phyloP scores from a whole-genome alignment of 2,888 invertebrate species.

The Bibio marci region DNA sequence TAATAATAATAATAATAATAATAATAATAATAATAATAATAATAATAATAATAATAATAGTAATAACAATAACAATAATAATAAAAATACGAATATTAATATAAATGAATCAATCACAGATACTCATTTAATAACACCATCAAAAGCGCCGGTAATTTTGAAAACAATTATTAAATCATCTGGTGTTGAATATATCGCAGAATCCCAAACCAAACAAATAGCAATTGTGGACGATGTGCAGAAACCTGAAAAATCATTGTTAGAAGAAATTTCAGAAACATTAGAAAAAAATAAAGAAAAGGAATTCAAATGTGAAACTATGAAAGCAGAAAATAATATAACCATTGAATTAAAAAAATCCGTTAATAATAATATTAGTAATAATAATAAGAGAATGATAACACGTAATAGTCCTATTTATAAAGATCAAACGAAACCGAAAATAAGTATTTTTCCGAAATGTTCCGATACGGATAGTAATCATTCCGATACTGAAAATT shows the following conservation, averaged over 20 bases:
- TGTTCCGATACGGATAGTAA: slow-evolving; percentile 40
- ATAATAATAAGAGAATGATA: slow-evolving; percentile 24
- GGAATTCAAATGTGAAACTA: slow-evolving; percentile 14
- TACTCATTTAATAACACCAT: too few relatives aligned
- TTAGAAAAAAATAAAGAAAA: slow-evolving; percentile 42
- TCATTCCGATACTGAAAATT: slow-evolving; percentile 39
- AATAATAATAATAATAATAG: slow-evolving; percentile 22
- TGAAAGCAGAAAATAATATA: slow-evolving; percentile 22
- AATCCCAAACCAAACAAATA: neutral
- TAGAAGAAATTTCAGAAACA: slow-evolving; percentile 59
- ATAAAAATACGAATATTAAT: slow-evolving; percentile 7
- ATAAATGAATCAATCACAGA: neutral
- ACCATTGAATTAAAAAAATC: slow-evolving; percentile 7
- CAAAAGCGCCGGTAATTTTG: slow-evolving; percentile 1
- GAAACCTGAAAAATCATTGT: slow-evolving; percentile 46
- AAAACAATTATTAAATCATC: slow-evolving; percentile 2
- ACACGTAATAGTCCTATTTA: slow-evolving; percentile 41
- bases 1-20: slow-evolving; percentile 12
- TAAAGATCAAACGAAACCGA: slow-evolving; percentile 47
- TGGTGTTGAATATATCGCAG: neutral
- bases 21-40: slow-evolving; percentile 8
- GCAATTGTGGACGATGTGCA: too few relatives aligned
- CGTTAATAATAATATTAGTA: neutral
- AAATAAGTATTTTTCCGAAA: slow-evolving; percentile 42
- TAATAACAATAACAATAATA: slow-evolving; percentile 12